Evolutionary conservation across 2,888 invertebrate species (phyloP).

Genomic region (Lypha dubia): DNA sequence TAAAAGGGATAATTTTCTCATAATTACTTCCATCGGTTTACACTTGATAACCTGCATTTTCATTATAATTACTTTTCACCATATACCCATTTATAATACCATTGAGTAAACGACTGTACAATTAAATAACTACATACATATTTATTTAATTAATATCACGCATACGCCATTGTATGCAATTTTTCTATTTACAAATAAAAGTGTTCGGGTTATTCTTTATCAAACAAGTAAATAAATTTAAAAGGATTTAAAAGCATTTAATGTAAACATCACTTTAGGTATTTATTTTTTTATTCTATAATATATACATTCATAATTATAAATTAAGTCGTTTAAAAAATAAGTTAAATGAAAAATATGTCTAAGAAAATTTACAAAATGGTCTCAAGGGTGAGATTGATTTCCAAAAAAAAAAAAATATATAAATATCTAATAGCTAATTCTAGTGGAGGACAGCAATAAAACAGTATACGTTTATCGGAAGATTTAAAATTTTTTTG

Average conservation of each 20-base stretch:
- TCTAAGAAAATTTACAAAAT: too few species aligned
- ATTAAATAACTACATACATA: background rate
- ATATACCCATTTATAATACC: background rate
- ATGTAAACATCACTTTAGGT: background rate
- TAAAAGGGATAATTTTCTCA: background rate
- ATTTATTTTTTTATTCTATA: background rate
- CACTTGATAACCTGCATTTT: background rate
- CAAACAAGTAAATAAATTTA: constrained; percentile 21
- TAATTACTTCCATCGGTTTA: background rate
- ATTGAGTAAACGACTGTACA: background rate
- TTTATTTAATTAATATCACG: constrained; percentile 43
- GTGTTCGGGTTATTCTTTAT: too few species aligned
- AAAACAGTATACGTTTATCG: too few species aligned
- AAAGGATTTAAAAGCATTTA: background rate
- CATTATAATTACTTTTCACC: constrained; percentile 23
- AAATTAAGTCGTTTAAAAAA: too few species aligned
- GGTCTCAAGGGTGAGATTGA: too few species aligned
- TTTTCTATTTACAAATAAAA: background rate
- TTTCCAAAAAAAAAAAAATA: too few species aligned
- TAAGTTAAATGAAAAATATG: too few species aligned
- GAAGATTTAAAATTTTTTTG: too few species aligned
- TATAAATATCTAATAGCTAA: too few species aligned
- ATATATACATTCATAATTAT: too few species aligned
- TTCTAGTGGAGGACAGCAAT: too few species aligned
- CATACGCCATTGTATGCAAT: constrained; percentile 23